These are phyloP conservation scores for Drosophila pachea DNA, from an alignment of 1,140 invertebrate genomes.

Conservation along the genomic window DNA sequence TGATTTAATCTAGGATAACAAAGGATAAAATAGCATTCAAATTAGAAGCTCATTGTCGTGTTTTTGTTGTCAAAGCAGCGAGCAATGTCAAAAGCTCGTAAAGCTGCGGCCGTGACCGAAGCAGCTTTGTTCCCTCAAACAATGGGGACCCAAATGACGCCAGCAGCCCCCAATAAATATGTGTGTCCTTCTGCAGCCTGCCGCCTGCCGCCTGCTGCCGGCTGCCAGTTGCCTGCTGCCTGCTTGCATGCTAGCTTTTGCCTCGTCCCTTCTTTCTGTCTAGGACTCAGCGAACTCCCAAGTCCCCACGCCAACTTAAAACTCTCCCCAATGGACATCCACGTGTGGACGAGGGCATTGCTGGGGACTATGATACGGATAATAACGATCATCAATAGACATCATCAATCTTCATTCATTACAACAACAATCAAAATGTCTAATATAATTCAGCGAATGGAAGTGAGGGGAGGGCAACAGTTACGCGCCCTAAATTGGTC, in stretches of 20 bases:
- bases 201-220: too few species aligned
- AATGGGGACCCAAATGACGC: conserved; percentile 69
- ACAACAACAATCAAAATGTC: conserved; percentile 47
- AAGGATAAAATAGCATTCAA: conserved; percentile 74
- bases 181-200: neutral
- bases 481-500: neutral
- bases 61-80: conserved; percentile 69
- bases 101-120: neutral
- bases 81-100: conserved; percentile 8
- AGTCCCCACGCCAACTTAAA: neutral
- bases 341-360: neutral
- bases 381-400: conserved; percentile 60
- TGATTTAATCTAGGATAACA: conserved; percentile 73
- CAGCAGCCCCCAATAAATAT: conserved; percentile 4
- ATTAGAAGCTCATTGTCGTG: conserved; percentile 72
- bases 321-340: too few species aligned
- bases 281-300: too few species aligned
- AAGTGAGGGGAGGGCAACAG: neutral
- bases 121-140: conserved; percentile 58
- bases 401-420: conserved; percentile 73
- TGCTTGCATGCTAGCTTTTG: too few species aligned
- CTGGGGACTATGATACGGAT: conserved; percentile 35
- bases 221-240: too few species aligned
- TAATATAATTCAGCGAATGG: conserved; percentile 37
- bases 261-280: too few species aligned